phyloP scores from a whole-genome alignment of 2,113 vertebrate species.

The Labeo rohita region DNA sequence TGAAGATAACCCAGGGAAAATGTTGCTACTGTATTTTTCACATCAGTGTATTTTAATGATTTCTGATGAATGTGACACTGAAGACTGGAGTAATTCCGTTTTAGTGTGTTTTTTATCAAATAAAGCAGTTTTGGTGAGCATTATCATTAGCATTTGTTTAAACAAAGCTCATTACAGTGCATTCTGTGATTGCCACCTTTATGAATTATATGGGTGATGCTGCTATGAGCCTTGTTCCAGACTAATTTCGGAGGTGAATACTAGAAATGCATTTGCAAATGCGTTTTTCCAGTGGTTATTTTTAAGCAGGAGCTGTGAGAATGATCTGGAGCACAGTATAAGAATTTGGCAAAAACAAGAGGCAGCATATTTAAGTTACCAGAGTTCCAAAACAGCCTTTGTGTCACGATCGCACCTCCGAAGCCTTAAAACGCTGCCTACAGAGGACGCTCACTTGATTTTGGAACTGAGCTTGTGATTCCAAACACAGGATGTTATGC shows the following conservation, averaged over 20 bases:
- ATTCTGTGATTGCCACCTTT: background rate
- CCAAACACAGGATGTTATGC: background rate
- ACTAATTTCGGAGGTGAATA: background rate
- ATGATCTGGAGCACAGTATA: background rate
- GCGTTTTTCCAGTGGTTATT: background rate
- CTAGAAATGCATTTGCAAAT: no score
- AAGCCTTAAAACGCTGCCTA: background rate
- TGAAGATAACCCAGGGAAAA: no score
- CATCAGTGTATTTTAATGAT: background rate
- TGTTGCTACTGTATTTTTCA: background rate
- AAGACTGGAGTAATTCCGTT: no score
- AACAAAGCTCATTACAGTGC: background rate
- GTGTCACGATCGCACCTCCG: background rate
- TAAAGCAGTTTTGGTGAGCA: no score
- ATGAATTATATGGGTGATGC: background rate
- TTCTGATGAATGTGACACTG: background rate
- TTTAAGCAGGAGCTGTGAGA: background rate
- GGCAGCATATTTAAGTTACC: background rate
- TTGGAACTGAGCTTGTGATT: constrained; percentile 20
- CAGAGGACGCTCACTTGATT: background rate
- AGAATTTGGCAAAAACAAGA: constrained; percentile 15
- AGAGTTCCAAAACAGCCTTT: background rate
- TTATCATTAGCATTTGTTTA: no score
- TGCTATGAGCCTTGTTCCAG: background rate
- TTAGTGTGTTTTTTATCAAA: no score